Percentiles rank a stretch among this genome's conserved stretches.
phyloP scores from a whole-genome alignment of 2,113 vertebrate genomes.

The Axis porcinus region DNA sequence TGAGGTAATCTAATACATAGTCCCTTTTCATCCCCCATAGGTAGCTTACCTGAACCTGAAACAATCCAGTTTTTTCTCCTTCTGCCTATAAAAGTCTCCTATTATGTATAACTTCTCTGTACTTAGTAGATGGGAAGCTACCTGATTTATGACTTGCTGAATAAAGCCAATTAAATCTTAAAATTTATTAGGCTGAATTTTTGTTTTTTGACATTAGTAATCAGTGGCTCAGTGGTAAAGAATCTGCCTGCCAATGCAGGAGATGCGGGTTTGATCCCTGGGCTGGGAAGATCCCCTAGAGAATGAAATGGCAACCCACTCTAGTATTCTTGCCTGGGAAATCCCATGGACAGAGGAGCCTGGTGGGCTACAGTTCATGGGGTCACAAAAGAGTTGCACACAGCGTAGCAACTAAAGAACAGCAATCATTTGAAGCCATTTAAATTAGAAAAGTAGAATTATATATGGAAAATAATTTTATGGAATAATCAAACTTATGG shows the following conservation, averaged over 20 bases:
- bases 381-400: not conserved
- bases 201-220: not conserved
- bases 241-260: not conserved
- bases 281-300: not conserved
- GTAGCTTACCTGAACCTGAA: not conserved
- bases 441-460: not conserved
- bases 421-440: not conserved
- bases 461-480: not conserved
- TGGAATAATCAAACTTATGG: not conserved
- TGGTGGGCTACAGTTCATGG: not conserved
- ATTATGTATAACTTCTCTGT: not conserved
- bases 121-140: not conserved
- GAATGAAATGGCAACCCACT: not conserved
- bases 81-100: not conserved
- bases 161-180: not conserved
- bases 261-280: not conserved
- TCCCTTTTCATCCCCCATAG: not conserved
- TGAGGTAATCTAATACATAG: not conserved
- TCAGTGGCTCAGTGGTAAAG: not conserved
- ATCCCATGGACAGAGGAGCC: not conserved
- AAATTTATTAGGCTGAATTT: not conserved
- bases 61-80: not conserved
- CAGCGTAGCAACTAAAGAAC: not conserved
- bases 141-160: not conserved
- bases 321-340: not conserved